Evolutionary conservation across 2,113 vertebrate genomes (phyloP), one percentile per base, ranked within the genome.

Genomic region (Chloroceryle aenea): DNA sequence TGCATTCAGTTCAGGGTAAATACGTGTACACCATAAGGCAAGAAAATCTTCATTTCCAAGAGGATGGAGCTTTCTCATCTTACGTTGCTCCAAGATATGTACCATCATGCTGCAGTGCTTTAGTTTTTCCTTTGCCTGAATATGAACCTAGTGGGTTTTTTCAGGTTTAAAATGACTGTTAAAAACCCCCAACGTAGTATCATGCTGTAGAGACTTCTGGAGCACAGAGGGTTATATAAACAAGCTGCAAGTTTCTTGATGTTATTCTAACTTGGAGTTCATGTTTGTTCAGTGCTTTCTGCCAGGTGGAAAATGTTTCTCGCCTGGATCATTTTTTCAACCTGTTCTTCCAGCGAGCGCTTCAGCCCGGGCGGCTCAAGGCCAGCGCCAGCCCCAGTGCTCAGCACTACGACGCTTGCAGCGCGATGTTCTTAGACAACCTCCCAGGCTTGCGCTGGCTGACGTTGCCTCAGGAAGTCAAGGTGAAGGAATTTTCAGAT

Each of bases 261-360:
- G 74, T 90, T 90, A 36, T 95, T 94, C 91, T 97, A 94, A 98
- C 94, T 95, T 34, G 50, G 25, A 69, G 42, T 96, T 98, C 96
- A 92, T 97, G 47, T 96, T 97, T 97, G 85, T 96, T 72, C 97
- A 99, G 99, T 87, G 99, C 99, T 43, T 99, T 99, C 96, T 98
- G 98, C 95, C 97, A 98, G 94, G 87, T 63, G 38, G 99, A 99
- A 92, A 98, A 99, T 20, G 73, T 88, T 76, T 97, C 99, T 85
- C 97, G 98, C 48, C 93, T 99, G 98, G 99, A 99, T 98, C 99
- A 99, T 71, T 99, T 99, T 98, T 99, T 99, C 98, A 98, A 96
- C 98, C 98, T 99, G 94, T 98, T 99, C 97, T 99, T 99, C 98
- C 99, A 99, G 98, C 98, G 98, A 96, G 98, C 98, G 4, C 98